phyloP scores from a whole-genome alignment of 2,797 vertebrate species.

The Coregonus sp. region DNA sequence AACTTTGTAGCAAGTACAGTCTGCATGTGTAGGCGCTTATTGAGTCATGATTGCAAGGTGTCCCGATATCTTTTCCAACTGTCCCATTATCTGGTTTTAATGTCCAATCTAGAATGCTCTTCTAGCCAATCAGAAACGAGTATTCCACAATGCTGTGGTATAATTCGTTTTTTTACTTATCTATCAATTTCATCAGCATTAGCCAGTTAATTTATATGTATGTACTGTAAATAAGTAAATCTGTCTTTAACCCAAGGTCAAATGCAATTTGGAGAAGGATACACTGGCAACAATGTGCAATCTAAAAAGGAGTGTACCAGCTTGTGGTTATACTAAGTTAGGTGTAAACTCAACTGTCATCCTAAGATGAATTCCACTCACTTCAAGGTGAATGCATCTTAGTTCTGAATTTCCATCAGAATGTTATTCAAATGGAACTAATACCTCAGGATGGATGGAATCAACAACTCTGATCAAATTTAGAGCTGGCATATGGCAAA shows the following conservation, averaged over 20 bases:
- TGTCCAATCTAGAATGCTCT: no score
- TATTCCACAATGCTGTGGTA: no score
- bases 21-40: no score
- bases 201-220: slow-evolving; percentile 53
- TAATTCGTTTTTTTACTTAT: no score
- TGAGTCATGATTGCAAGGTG: no score
- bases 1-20: no score
- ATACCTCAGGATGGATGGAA: slow-evolving; percentile 58
- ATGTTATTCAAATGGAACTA: slow-evolving; percentile 69
- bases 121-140: no score
- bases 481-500: slow-evolving; percentile 55
- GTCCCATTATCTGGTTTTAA: no score
- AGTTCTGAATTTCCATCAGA: slow-evolving; percentile 65
- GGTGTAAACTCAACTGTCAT: slow-evolving; percentile 46
- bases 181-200: no score
- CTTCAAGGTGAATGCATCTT: slow-evolving; percentile 67
- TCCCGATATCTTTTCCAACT: no score
- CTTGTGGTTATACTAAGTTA: slow-evolving; percentile 53
- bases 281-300: slow-evolving; percentile 50
- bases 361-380: slow-evolving; percentile 54
- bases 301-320: slow-evolving; percentile 37
- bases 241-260: slow-evolving; percentile 64
- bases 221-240: slow-evolving; percentile 51
- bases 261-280: slow-evolving; percentile 63
- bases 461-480: slow-evolving; percentile 59